A percentile compares a stretch with the other conserved stretches of the same genome.
phyloP scores from a whole-genome alignment of 2,113 vertebrate genomes.

The Heteronetta atricapilla region DNA sequence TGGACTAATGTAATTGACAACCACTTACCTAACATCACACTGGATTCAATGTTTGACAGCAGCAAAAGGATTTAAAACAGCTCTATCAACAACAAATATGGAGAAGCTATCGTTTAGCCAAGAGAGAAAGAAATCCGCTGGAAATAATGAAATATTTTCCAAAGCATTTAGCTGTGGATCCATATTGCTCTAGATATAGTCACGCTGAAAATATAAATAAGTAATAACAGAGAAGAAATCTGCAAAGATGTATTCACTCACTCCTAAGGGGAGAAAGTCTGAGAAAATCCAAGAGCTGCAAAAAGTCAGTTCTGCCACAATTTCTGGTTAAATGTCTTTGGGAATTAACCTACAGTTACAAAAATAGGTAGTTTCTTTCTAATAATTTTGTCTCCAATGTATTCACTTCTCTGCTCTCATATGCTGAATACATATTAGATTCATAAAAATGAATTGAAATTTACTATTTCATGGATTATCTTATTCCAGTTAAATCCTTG shows the following conservation, averaged over 20 bases:
- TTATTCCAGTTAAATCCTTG: conserved; percentile 54
- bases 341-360: background rate
- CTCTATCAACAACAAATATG: background rate
- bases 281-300: background rate
- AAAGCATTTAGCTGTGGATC: background rate
- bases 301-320: background rate
- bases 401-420: conserved; percentile 33
- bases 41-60: background rate
- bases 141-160: conserved; percentile 1
- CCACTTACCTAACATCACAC: background rate
- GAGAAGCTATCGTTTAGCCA: background rate
- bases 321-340: background rate
- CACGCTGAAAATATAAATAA: background rate
- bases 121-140: background rate
- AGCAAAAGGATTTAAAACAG: background rate
- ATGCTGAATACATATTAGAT: conserved; percentile 25
- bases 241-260: background rate
- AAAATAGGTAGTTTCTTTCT: conserved; percentile 42
- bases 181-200: background rate
- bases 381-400: conserved; percentile 52
- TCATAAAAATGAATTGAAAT: conserved; percentile 59
- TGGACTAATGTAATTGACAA: background rate
- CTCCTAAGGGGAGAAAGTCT: background rate
- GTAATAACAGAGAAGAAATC: background rate
- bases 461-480: conserved; percentile 64